phyloP scores from a whole-genome alignment of 2,113 vertebrate genomes.

The Cyanoliseus patagonus region DNA sequence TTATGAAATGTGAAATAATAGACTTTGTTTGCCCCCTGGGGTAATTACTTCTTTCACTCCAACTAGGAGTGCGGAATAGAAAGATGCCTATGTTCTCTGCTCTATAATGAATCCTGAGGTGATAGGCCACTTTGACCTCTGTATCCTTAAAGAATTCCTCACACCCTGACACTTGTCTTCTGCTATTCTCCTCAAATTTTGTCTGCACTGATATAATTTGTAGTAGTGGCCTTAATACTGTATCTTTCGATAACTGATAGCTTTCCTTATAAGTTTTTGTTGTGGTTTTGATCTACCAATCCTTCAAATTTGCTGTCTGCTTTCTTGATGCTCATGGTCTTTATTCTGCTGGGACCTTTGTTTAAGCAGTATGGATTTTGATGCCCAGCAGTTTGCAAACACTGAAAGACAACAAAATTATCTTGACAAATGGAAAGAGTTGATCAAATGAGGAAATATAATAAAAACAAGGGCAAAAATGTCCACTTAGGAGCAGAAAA shows the following conservation, averaged over 20 bases:
- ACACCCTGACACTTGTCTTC: neutral
- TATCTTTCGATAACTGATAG: neutral
- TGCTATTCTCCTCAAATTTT: neutral
- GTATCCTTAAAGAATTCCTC: neutral
- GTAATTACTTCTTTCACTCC: neutral
- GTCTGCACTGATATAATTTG: neutral
- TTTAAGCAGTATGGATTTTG: neutral
- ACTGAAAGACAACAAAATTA: neutral
- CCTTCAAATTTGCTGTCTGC: neutral
- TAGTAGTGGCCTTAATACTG: neutral
- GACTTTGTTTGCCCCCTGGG: neutral
- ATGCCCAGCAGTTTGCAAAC: neutral
- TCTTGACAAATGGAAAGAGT: neutral
- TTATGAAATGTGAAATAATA: constrained; percentile 12
- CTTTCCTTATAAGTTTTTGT: neutral
- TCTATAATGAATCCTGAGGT: neutral
- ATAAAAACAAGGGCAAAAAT: neutral
- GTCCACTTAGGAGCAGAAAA: neutral
- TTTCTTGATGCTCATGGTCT: neutral
- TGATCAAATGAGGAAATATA: neutral
- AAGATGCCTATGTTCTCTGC: neutral
- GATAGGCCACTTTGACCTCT: neutral
- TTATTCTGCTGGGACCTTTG: neutral
- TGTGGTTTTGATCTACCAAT: neutral
- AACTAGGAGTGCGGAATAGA: neutral